phyloP scores from a whole-genome alignment of 2,888 invertebrate species.

The Heliconius ismenius region DNA sequence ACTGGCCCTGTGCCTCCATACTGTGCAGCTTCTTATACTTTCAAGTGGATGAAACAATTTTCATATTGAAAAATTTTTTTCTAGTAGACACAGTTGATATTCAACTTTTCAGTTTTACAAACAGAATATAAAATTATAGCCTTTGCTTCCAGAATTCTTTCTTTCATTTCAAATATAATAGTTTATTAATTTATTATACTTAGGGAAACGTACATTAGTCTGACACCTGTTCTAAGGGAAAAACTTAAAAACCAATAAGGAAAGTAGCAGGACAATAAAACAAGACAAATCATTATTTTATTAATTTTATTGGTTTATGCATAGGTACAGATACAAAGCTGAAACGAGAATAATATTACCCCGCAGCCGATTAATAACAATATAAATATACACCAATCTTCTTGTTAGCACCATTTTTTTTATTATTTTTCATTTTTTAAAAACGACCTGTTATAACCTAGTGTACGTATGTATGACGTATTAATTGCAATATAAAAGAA shows the following conservation, averaged over 20 bases:
- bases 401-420: conserved; percentile 78
- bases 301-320: conserved; percentile 72
- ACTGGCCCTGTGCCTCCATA: too few species aligned
- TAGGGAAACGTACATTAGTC: too few species aligned
- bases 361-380: conserved; percentile 63
- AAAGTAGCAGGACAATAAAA: conserved; percentile 26
- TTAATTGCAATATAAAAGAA: conserved; percentile 65
- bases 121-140: too few species aligned
- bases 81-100: too few species aligned
- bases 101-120: too few species aligned
- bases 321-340: conserved; percentile 69
- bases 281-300: conserved; percentile 49
- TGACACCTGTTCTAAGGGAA: neutral
- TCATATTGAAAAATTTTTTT: too few species aligned
- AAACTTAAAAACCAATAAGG: neutral
- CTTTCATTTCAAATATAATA: too few species aligned
- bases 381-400: conserved; percentile 66
- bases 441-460: conserved; percentile 76
- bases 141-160: too few species aligned
- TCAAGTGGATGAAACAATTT: too few species aligned
- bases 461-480: conserved; percentile 65
- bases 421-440: conserved; percentile 60
- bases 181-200: too few species aligned
- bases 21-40: too few species aligned
- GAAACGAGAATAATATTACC: conserved; percentile 71